phyloP scores from a whole-genome alignment of 2,888 invertebrate species.

The Maniola hyperantus region DNA sequence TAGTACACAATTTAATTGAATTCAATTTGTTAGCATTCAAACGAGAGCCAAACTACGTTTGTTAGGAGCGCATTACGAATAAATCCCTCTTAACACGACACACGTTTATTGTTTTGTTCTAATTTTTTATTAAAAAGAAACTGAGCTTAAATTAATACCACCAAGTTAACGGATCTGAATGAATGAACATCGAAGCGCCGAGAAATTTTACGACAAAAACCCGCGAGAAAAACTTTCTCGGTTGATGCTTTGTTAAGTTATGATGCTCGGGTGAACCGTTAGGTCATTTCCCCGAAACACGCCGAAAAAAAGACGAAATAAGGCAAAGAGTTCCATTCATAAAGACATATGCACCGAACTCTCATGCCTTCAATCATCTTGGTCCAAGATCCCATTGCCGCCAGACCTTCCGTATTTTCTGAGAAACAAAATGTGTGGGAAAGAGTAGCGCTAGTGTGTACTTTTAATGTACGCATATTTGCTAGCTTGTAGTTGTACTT shows the following conservation, averaged over 20 bases:
- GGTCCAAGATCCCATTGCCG: no score
- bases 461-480: no score
- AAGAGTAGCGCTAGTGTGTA: no score
- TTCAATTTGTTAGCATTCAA: no score
- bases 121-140: slow-evolving; percentile 1
- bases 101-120: background rate
- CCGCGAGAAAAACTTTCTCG: slow-evolving; percentile 24
- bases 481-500: no score
- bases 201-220: slow-evolving; percentile 27
- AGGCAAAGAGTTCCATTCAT: slow-evolving; percentile 44
- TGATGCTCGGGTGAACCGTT: slow-evolving; percentile 33
- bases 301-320: slow-evolving; percentile 24
- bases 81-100: background rate
- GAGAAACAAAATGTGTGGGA: no score
- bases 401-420: no score
- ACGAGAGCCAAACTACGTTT: background rate
- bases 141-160: slow-evolving; percentile 16
- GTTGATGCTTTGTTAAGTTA: slow-evolving; percentile 28
- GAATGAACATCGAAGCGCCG: slow-evolving; percentile 19
- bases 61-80: slow-evolving; percentile 10
- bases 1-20: no score
- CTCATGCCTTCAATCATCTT: slow-evolving; percentile 54
- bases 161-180: slow-evolving; percentile 6
- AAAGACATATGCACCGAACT: slow-evolving; percentile 49
- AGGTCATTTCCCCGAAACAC: slow-evolving; percentile 34